Evolutionary conservation across 30 jellyfish, hydroid and myxozoan genomes (phyloP).

Genomic region (Cassiopea andromeda): DNA sequence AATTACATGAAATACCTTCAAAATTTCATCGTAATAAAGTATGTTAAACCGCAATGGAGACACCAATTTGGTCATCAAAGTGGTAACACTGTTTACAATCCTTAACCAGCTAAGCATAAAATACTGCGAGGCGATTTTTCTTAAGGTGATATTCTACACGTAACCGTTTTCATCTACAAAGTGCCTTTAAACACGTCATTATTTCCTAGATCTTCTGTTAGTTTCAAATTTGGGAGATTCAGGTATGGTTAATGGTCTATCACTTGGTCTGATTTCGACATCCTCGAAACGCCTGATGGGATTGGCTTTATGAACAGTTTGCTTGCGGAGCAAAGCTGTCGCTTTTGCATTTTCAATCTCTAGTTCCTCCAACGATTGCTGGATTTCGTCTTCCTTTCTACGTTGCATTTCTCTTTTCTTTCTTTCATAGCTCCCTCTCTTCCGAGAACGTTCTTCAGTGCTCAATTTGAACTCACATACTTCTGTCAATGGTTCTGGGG

Average conservation of each 20-base stretch:
- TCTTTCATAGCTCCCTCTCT: slow-evolving; percentile 83
- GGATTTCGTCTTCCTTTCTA: slow-evolving; percentile 70
- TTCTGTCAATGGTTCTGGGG: slow-evolving; percentile 71
- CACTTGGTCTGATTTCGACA: slow-evolving; percentile 75
- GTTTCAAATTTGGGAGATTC: slow-evolving; percentile 91
- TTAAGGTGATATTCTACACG: too few relatives aligned
- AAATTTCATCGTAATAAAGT: too few relatives aligned
- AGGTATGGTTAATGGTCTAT: slow-evolving; percentile 76
- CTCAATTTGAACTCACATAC: slow-evolving; percentile 66
- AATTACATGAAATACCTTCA: too few relatives aligned
- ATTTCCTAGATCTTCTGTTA: slow-evolving; percentile 62
- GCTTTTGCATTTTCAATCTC: slow-evolving; percentile 71
- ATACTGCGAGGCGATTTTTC: too few relatives aligned
- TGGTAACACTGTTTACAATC: too few relatives aligned
- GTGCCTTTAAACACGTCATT: slow-evolving; percentile 9
- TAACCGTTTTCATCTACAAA: not conserved
- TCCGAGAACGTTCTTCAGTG: slow-evolving; percentile 87
- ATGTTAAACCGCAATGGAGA: too few relatives aligned
- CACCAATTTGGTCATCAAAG: too few relatives aligned
- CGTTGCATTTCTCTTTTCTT: slow-evolving; percentile 72
- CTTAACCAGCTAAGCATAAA: too few relatives aligned
- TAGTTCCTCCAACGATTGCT: slow-evolving; percentile 55
- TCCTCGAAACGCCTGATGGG: slow-evolving; percentile 81
- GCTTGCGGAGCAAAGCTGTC: slow-evolving; percentile 64
- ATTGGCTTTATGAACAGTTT: slow-evolving; percentile 76